Evolutionary conservation across 2,888 invertebrate genomes (phyloP).

Genomic region (Brachylomia viminalis): DNA sequence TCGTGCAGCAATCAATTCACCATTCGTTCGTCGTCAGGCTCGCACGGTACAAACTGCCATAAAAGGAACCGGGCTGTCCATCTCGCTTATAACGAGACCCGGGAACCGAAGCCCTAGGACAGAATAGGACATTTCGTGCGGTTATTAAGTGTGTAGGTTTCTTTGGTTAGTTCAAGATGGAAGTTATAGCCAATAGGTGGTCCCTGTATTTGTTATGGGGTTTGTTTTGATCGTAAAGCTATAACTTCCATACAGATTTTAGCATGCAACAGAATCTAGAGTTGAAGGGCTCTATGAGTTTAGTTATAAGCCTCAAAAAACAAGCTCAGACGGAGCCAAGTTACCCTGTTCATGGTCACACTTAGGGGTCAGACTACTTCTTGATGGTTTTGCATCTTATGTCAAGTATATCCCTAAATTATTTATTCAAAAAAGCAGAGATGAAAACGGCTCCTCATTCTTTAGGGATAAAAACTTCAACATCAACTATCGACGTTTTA

Average conservation of each 20-base stretch:
- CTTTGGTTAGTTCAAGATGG: constrained; percentile 41
- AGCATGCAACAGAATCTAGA: background rate
- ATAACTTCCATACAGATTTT: background rate
- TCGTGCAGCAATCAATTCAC: constrained; percentile 54
- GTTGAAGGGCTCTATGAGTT: background rate
- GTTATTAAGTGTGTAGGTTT: constrained; percentile 59
- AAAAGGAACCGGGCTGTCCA: constrained; percentile 56
- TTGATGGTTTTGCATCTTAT: background rate
- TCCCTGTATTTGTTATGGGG: constrained; percentile 25
- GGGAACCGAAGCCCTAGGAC: constrained; percentile 36
- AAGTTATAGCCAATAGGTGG: constrained; percentile 23
- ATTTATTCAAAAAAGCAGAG: background rate
- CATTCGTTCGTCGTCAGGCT: constrained; percentile 44
- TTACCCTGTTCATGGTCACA: background rate
- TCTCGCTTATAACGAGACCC: constrained; percentile 50
- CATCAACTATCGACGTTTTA: background rate
- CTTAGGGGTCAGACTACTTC: background rate
- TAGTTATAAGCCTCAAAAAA: background rate
- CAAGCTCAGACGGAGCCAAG: background rate
- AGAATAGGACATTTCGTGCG: constrained; percentile 59
- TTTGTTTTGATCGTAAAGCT: background rate
- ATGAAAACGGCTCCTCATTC: background rate
- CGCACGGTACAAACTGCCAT: constrained; percentile 48
- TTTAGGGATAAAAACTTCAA: constrained; percentile 1
- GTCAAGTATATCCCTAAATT: background rate